phyloP scores from a whole-genome alignment of 2,888 invertebrate genomes.

The Galerucella nymphaeae region DNA sequence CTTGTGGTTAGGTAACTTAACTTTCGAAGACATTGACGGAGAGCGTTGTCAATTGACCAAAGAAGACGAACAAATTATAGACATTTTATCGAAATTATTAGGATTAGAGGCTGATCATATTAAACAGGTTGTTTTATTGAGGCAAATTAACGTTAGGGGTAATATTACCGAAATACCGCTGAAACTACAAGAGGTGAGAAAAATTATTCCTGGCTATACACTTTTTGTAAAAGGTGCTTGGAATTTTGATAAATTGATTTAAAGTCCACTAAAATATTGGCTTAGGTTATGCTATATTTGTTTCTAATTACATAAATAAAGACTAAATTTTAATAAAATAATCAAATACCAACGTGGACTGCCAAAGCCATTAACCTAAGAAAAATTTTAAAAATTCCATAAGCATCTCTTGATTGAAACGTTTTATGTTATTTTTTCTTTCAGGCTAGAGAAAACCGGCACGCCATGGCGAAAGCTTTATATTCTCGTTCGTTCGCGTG shows the following conservation, averaged over 20 bases:
- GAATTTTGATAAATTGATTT: too few relatives aligned
- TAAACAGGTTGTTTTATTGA: conserved; percentile 77
- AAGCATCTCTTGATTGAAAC: not conserved
- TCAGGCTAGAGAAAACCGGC: conserved; percentile 88
- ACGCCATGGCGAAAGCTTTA: conserved; percentile 92
- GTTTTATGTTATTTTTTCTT: conserved; percentile 38
- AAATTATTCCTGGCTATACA: not conserved
- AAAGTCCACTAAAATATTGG: too few relatives aligned
- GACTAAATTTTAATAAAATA: too few relatives aligned
- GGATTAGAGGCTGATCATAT: conserved; percentile 81
- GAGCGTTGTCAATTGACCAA: conserved; percentile 82
- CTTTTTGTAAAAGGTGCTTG: too few relatives aligned
- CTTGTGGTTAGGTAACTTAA: conserved; percentile 89
- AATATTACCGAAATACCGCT: conserved; percentile 93
- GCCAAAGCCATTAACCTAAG: too few relatives aligned
- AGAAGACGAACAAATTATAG: conserved; percentile 78
- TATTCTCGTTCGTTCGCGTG: conserved; percentile 92
- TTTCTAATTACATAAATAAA: too few relatives aligned
- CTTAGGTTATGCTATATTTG: too few relatives aligned
- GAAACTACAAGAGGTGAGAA: conserved; percentile 82
- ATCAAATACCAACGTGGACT: too few relatives aligned
- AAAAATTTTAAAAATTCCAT: not conserved
- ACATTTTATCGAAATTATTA: conserved; percentile 78
- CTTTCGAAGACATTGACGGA: conserved; percentile 89
- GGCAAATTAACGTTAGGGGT: conserved; percentile 86